phyloP scores from a whole-genome alignment of 2,888 invertebrate species.

The Ephialtes manifestator region DNA sequence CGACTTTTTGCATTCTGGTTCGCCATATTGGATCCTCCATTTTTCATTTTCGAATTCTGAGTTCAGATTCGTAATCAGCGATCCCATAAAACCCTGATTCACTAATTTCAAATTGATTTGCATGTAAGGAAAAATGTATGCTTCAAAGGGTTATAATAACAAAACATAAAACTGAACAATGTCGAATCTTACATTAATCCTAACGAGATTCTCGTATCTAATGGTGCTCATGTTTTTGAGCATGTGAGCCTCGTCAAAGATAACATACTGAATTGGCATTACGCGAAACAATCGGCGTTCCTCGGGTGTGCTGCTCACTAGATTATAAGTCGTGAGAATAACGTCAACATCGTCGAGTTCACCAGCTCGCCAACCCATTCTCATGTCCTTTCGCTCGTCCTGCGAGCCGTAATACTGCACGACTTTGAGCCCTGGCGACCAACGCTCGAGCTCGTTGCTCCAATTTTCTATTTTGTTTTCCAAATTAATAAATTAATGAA shows the following conservation, averaged over 20 bases:
- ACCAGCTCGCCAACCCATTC: conserved; percentile 92
- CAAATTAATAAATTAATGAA: background rate
- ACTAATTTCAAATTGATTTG: too few species aligned
- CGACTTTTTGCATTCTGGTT: too few species aligned
- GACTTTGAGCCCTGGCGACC: conserved; percentile 93
- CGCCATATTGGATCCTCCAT: too few species aligned
- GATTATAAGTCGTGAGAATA: conserved; percentile 95
- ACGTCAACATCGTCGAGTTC: conserved; percentile 93
- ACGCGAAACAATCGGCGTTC: conserved; percentile 96
- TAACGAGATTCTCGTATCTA: conserved; percentile 95
- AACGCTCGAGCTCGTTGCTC: conserved; percentile 92
- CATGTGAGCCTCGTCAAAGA: conserved; percentile 99
- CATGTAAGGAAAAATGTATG: too few species aligned
- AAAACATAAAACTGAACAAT: background rate
- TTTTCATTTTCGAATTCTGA: too few species aligned
- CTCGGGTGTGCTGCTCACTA: conserved; percentile 95
- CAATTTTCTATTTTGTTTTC: conserved; percentile 90
- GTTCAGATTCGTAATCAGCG: too few species aligned
- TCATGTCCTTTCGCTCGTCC: conserved; percentile 93
- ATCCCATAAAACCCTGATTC: too few species aligned
- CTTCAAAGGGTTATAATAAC: conserved; percentile 68
- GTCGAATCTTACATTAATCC: conserved; percentile 90
- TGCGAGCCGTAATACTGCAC: conserved; percentile 95
- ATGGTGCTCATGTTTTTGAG: conserved; percentile 98
- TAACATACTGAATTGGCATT: conserved; percentile 95